phyloP scores from a whole-genome alignment of 2,888 invertebrate species.

The Dolichopus griseipennis region DNA sequence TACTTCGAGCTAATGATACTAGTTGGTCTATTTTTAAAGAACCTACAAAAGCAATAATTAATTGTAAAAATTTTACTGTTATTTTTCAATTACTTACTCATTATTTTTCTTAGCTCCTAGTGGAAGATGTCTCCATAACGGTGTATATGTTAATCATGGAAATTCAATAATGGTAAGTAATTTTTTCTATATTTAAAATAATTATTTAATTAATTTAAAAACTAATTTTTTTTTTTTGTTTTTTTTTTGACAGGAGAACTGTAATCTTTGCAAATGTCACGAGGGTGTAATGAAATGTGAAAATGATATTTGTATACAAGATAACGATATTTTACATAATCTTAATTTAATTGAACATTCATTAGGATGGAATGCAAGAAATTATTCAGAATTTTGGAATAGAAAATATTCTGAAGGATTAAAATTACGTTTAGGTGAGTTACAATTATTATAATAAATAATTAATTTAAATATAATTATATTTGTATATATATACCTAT shows the following conservation, averaged over 20 bases:
- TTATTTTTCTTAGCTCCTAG: conserved; percentile 25
- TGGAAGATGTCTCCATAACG: conserved; percentile 45
- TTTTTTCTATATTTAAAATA: neutral
- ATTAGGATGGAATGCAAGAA: conserved; percentile 68
- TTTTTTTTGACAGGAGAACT: conserved; percentile 47
- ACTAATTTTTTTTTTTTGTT: too few relatives aligned
- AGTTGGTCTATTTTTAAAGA: too few relatives aligned
- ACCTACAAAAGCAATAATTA: too few relatives aligned
- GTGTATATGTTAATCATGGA: conserved; percentile 41
- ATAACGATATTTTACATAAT: conserved; percentile 55
- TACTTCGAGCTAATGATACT: too few relatives aligned
- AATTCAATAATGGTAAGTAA: neutral
- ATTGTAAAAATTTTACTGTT: too few relatives aligned
- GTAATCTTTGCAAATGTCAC: conserved; percentile 61
- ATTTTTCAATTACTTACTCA: too few relatives aligned
- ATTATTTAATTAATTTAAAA: too few relatives aligned
- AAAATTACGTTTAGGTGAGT: conserved; percentile 59
- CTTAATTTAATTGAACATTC: conserved; percentile 51
- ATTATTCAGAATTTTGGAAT: conserved; percentile 78
- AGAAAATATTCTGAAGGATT: conserved; percentile 73
- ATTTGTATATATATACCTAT: neutral
- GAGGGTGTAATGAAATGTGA: conserved; percentile 51
- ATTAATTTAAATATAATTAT: neutral
- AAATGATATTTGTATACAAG: conserved; percentile 64
- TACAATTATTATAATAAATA: neutral